Conservation (phyloP, 2,797 vertebrate genomes). For the Prunella strophiata region DNA sequence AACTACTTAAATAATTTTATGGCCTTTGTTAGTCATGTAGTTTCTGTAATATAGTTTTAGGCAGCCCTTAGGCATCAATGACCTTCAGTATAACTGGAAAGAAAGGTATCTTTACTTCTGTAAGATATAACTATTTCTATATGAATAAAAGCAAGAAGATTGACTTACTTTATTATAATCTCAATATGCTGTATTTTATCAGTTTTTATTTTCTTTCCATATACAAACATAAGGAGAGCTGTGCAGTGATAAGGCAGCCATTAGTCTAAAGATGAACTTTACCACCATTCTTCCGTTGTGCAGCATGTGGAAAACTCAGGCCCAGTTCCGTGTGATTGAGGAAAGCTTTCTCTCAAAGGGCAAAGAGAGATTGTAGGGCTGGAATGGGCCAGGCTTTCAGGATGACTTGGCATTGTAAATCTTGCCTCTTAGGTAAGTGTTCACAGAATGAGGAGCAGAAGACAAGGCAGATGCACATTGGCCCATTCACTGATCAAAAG, state of each 20-base stretch:
- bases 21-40: not conserved
- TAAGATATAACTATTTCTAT: not conserved
- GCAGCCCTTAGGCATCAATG: not conserved
- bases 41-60: not conserved
- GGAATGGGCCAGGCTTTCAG: not conserved
- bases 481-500: not conserved
- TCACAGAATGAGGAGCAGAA: not conserved
- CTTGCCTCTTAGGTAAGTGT: not conserved
- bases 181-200: not conserved
- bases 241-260: not conserved
- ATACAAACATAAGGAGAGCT: not conserved
- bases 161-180: not conserved
- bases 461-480: not conserved
- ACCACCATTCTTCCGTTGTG: not conserved
- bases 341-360: not conserved
- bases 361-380: not conserved
- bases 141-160: not conserved
- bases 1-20: not conserved
- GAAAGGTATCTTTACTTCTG: not conserved
- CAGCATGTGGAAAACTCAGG: not conserved
- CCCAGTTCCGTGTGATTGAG: accelerated
- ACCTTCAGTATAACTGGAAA: not conserved
- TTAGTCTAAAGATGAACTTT: not conserved
- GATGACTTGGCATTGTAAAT: not conserved
- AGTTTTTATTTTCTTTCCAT: not conserved